Conservation (phyloP, 2,797 vertebrate genomes). For the Bryconaethiops microstoma region DNA sequence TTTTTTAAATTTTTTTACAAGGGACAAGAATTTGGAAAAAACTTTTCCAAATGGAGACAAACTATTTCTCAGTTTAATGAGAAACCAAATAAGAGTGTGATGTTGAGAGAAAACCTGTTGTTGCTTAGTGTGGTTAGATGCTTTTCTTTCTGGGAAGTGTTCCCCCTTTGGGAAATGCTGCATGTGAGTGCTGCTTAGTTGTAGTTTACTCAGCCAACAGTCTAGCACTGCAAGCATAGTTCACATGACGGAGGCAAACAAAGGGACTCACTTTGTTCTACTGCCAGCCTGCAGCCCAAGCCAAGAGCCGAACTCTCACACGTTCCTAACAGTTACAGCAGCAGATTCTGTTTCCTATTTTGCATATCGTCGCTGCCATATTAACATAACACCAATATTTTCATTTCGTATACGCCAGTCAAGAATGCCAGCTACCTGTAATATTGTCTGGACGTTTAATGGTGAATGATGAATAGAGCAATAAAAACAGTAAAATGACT, state of each 20-base stretch:
- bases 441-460: not conserved
- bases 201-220: conserved; percentile 35
- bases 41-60: not conserved
- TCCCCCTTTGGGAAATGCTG: conserved; percentile 13
- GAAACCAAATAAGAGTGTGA: not conserved
- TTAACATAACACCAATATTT: not conserved
- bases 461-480: not conserved
- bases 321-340: not conserved
- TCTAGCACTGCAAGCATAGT: conserved; percentile 39
- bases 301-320: not conserved
- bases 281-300: not conserved
- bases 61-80: not conserved
- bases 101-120: not conserved
- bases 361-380: not conserved
- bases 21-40: no score
- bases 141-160: conserved; percentile 17
- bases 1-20: no score
- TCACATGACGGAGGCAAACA: conserved; percentile 25
- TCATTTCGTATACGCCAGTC: not conserved
- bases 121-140: not conserved
- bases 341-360: not conserved
- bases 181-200: conserved; percentile 6
- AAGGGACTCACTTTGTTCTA: not conserved
- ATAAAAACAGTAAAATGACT: not conserved
- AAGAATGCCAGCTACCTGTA: not conserved